A percentile compares a stretch with the other conserved stretches of the same genome.
These are phyloP conservation scores for Drosophila formosana DNA, from an alignment of 2,888 invertebrate species.

Conservation along the genomic window DNA sequence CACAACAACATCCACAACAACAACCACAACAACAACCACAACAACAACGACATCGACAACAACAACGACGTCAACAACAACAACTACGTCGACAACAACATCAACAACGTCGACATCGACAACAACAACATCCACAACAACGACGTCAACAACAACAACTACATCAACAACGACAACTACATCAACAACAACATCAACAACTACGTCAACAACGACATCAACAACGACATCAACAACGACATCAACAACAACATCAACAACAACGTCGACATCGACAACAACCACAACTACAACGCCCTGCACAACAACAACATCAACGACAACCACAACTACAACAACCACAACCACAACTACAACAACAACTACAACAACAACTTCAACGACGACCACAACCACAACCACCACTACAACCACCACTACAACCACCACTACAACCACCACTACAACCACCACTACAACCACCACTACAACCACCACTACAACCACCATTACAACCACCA, in stretches of 20 bases:
- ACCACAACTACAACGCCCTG: background rate
- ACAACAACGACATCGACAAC: conserved; percentile 18
- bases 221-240: conserved; percentile 11
- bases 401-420: conserved; percentile 18
- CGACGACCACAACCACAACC: conserved; percentile 1
- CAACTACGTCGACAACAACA: conserved; percentile 4
- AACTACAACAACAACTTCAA: background rate
- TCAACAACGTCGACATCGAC: conserved; percentile 3
- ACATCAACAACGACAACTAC: conserved; percentile 16
- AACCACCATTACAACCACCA: conserved; percentile 4
- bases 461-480: conserved; percentile 11
- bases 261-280: background rate
- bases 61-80: conserved; percentile 2
- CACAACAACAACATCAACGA: conserved; percentile 1
- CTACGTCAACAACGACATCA: conserved; percentile 11
- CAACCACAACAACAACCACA: background rate
- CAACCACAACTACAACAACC: background rate
- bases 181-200: conserved; percentile 10
- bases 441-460: conserved; percentile 10
- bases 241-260: background rate
- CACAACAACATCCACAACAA: background rate
- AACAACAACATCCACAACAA: conserved; percentile 1
- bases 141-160: background rate
- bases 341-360: conserved; percentile 9
- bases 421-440: conserved; percentile 7